Evolutionary conservation across 2,888 invertebrate species (phyloP), one percentile per base, ranked within the genome.

Genomic region (Pyrocoelia pectoralis): DNA sequence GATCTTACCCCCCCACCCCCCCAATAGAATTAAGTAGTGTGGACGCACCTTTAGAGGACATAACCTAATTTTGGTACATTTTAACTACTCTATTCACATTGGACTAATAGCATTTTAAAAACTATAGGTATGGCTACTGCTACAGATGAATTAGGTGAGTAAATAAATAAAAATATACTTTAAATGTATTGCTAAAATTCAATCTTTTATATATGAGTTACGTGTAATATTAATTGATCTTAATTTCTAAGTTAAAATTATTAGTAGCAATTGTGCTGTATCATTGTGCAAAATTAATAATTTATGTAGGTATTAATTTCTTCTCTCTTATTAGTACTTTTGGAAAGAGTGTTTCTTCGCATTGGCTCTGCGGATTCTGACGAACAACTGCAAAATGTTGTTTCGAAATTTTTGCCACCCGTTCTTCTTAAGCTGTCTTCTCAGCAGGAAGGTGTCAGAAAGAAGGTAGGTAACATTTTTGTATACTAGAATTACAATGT

Each of bases 351-450:
- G 10, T 92, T 97, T 76, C 83, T 97, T 59, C 88, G 95, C 51
- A 86, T 97, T 70, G 96, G 95, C 13, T 91, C 92, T 73, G 93
- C 95, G 1, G 94, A 96, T 71, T 89, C 90, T 4, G 97, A 97
- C 83, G 94, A 95, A 57, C 92, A 95, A 77, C 84, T 97, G 58
- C 92, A 96, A 81, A 87, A 87, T 74, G 89, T 91, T 59, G 87
- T 97, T 19, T 87, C 84, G 57, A 89, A 94, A 78, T 96, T 96
- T 80, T 81, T 97, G 56, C 88, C 94, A 18, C 95, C 96, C 13
- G 93, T 96, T 58, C 86, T 97, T 66, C 84, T 95, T n/a, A 97
- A 97, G 83, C 84, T 97, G 52, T 91, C 93, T 46, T 95, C 95
- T 15, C 87, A 89, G 43, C 89, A 94, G 81, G 95, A 95, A 80